Base-by-base conservation (phyloP, 2,113 vertebrate species). In the Dicaeum eximium region DNA sequence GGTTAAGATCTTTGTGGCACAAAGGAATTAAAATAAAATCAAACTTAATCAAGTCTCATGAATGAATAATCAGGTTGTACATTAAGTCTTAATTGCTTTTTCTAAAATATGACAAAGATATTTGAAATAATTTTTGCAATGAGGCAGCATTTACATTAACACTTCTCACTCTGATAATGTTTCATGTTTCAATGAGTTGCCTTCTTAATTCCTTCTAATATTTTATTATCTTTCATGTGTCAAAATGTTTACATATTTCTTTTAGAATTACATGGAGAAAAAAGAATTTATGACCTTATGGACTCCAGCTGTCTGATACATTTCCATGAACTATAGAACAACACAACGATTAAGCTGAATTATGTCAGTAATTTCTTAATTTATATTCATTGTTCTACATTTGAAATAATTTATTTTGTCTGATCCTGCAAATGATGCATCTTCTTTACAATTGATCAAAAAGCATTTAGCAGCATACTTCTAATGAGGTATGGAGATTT, bases 81-180 rank as follows among this genome's bases (percentile, higher is more conserved):
- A 83, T 94, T 96, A 94, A 95, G 96, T 93, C 44, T 95, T 91
- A 93, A 82, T 82, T 96, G 65, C 22, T 77, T 93, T 91, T 91
- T 93, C 92, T 86, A 50, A 91, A 95, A 81, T 80, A 40, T 30
- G 94, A 61, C 48, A 88, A 95, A 95, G 70, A 86, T 82, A 83
- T 89, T 88, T 79, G 22, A 70, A 93, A 88, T 80, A 1, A 74
- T 48, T 87, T n/a, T 84, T 92, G 27, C 56, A 91, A 47, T 38
- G 27, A 62, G 30, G 22, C 51, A 69, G 13, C 4, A 1, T 53
- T 95, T 88, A 75, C 42, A 75, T 89, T 69, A 92, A 28, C 40
- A 66, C 22, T 81, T 57, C 37, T 78, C 37, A 82, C 8, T 51
- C 28, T 75, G 19, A 79, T 90, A 86, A 62, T 57, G 71, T 80